Evolutionary conservation across 1,140 invertebrate genomes (phyloP).

Genomic region (Ridgeia piscesae): DNA sequence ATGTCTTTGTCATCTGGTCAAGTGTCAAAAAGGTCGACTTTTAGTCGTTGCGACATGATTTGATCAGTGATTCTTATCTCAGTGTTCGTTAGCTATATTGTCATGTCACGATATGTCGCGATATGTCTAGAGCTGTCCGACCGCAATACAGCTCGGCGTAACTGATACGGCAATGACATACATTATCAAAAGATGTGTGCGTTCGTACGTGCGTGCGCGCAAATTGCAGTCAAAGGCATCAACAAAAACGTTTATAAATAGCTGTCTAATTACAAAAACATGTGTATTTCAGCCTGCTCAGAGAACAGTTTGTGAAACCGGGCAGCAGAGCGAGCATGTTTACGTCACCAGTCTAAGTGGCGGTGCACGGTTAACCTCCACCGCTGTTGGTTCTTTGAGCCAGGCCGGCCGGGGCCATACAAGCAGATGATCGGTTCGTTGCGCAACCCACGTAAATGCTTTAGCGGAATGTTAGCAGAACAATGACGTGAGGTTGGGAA

Average conservation of each 20-base stretch:
- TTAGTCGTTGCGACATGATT: background rate
- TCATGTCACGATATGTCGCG: too few species aligned
- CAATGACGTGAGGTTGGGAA: background rate
- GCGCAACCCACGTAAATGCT: background rate
- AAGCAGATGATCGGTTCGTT: background rate
- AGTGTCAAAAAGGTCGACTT: background rate
- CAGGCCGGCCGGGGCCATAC: background rate
- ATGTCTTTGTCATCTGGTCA: background rate
- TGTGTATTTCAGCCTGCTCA: background rate
- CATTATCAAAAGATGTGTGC: background rate
- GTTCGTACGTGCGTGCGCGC: background rate
- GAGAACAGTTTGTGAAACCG: background rate
- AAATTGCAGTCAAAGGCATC: too few species aligned
- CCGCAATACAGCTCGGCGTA: too few species aligned
- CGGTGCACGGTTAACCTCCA: background rate
- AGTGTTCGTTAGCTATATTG: too few species aligned
- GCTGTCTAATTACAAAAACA: too few species aligned
- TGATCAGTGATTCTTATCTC: background rate
- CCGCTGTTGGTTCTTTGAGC: background rate
- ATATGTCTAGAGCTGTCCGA: too few species aligned
- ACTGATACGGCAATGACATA: background rate
- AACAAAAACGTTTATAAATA: too few species aligned
- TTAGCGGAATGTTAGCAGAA: background rate
- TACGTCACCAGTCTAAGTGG: background rate
- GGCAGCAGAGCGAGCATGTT: too few species aligned